These are phyloP conservation scores for Heliconius himera DNA, from an alignment of 1,140 invertebrate species.

Conservation along the genomic window DNA sequence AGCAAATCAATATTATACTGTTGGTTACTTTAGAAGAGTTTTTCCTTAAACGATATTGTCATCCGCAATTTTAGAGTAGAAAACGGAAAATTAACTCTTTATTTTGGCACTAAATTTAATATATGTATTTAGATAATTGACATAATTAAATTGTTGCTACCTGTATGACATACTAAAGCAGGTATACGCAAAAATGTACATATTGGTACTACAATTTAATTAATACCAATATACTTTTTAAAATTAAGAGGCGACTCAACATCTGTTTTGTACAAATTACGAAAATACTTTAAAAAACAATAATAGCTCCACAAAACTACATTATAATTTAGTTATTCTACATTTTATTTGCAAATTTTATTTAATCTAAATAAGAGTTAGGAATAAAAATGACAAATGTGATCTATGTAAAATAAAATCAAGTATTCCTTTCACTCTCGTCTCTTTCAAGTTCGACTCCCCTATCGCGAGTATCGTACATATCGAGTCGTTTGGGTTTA, in stretches of 20 bases:
- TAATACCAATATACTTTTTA: not conserved
- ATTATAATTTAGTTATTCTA: not conserved
- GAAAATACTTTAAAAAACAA: not conserved
- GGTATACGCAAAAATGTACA: not conserved
- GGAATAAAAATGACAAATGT: not conserved
- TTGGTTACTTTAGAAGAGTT: not conserved
- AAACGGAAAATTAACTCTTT: not conserved
- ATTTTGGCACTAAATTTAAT: not conserved
- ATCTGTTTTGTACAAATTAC: not conserved
- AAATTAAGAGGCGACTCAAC: not conserved
- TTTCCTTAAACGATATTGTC: constrained; percentile 6
- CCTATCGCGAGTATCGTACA: constrained; percentile 51
- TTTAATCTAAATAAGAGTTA: not conserved
- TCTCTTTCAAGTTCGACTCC: constrained; percentile 64
- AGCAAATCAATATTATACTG: not conserved
- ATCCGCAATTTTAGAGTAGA: not conserved
- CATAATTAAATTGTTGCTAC: not conserved
- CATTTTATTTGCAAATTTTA: not conserved
- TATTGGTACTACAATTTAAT: not conserved
- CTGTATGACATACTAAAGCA: not conserved
- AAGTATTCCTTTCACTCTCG: constrained; percentile 69
- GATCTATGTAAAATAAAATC: constrained; percentile 37
- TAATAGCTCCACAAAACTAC: not conserved
- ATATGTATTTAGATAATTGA: not conserved
- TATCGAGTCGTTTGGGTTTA: constrained; percentile 60